These are phyloP conservation scores for Lomographa bimaculata DNA, from an alignment of 2,888 invertebrate genomes.

Conservation along the genomic window DNA sequence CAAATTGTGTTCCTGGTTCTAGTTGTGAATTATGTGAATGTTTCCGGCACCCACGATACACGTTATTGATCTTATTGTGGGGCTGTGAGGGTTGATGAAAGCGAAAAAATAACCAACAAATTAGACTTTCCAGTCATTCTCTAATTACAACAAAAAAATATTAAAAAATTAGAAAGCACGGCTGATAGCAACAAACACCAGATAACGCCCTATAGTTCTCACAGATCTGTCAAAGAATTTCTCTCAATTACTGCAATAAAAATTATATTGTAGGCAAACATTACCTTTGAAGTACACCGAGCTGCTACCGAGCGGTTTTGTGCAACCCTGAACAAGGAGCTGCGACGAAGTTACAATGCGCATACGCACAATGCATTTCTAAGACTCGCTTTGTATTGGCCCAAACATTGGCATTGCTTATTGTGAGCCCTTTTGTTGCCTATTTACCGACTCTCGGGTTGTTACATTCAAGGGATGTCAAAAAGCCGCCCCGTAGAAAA, in stretches of 20 bases:
- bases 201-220: conserved; percentile 46
- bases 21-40: too few relatives aligned
- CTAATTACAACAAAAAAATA: too few relatives aligned
- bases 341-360: conserved; percentile 55
- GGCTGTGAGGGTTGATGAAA: too few relatives aligned
- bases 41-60: too few relatives aligned
- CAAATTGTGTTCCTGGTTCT: too few relatives aligned
- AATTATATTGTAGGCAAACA: conserved; percentile 80
- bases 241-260: conserved; percentile 78
- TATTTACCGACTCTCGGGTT: conserved; percentile 82
- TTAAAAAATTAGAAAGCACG: conserved; percentile 67
- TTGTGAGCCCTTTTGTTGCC: conserved; percentile 73
- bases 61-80: too few relatives aligned
- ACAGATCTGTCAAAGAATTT: conserved; percentile 50
- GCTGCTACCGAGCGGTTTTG: conserved; percentile 79
- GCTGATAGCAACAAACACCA: too few relatives aligned
- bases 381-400: conserved; percentile 73
- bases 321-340: conserved; percentile 60
- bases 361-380: conserved; percentile 68
- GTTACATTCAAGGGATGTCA: conserved; percentile 63
- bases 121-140: too few relatives aligned
- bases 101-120: too few relatives aligned
- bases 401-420: conserved; percentile 79
- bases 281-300: conserved; percentile 64
- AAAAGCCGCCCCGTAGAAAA: conserved; percentile 51